Percentiles rank a stretch among this genome's conserved stretches.
These are phyloP conservation scores for Abrostola tripartita DNA, from an alignment of 2,888 invertebrate species.

Conservation along the genomic window DNA sequence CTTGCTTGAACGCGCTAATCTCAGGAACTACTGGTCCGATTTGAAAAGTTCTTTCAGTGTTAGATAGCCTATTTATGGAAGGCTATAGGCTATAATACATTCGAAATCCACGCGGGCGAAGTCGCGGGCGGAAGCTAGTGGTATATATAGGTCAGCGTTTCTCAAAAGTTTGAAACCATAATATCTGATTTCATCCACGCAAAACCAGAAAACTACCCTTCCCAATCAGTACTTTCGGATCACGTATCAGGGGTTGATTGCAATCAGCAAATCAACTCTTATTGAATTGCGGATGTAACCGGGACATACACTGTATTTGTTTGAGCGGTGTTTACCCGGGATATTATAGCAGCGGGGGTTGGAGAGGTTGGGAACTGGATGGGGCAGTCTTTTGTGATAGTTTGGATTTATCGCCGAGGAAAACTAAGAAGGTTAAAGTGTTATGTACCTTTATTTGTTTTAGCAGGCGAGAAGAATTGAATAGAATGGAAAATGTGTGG, in stretches of 20 bases:
- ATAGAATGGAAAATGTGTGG: too few species aligned
- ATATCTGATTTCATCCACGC: neutral
- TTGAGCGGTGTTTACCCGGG: conserved; percentile 73
- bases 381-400: conserved; percentile 15
- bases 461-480: too few species aligned
- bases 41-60: too few species aligned
- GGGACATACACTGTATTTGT: conserved; percentile 69
- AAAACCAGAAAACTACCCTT: neutral
- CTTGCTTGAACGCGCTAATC: too few species aligned
- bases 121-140: too few species aligned
- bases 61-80: too few species aligned
- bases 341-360: conserved; percentile 67
- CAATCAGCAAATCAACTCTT: conserved; percentile 84
- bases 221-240: conserved; percentile 51
- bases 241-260: conserved; percentile 80
- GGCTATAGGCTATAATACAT: too few species aligned
- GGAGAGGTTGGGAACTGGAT: conserved; percentile 50
- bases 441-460: too few species aligned
- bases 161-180: neutral
- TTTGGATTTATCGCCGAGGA: too few species aligned
- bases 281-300: conserved; percentile 75
- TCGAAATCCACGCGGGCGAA: too few species aligned
- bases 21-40: too few species aligned
- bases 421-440: too few species aligned
- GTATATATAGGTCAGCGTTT: neutral